Percentiles rank a stretch among this genome's conserved stretches.
Conservation (phyloP, 2,888 invertebrate species). For the Philhelius pedissequus region DNA sequence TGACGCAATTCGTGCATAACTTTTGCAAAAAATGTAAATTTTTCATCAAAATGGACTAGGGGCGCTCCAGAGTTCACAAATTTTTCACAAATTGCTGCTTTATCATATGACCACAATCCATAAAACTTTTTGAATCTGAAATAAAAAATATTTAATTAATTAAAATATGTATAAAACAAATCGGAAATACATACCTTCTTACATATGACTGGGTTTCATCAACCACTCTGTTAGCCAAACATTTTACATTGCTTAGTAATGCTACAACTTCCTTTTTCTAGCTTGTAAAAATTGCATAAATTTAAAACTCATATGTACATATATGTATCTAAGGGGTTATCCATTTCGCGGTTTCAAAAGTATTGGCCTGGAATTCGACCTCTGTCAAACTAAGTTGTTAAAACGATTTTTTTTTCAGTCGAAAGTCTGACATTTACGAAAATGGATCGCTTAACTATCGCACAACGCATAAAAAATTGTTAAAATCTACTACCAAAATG, state of each 20-base stretch:
- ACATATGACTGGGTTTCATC: conserved; percentile 83
- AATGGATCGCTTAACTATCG: too few relatives aligned
- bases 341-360: too few relatives aligned
- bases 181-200: conserved; percentile 79
- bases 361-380: too few relatives aligned
- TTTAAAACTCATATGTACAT: too few relatives aligned
- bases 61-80: conserved; percentile 85
- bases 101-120: conserved; percentile 88
- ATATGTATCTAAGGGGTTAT: too few relatives aligned
- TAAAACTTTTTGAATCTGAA: conserved; percentile 85
- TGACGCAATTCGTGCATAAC: conserved; percentile 84
- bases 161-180: neutral
- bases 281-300: neutral
- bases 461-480: too few relatives aligned
- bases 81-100: conserved; percentile 86
- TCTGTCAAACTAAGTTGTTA: too few relatives aligned
- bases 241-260: conserved; percentile 83
- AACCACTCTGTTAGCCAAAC: conserved; percentile 83
- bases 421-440: too few relatives aligned
- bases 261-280: conserved; percentile 85
- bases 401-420: too few relatives aligned
- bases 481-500: too few relatives aligned
- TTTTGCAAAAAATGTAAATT: conserved; percentile 90
- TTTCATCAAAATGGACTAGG: conserved; percentile 86
- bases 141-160: neutral